phyloP scores from a whole-genome alignment of 2,888 invertebrate genomes.

The Amphipyra berbera region DNA sequence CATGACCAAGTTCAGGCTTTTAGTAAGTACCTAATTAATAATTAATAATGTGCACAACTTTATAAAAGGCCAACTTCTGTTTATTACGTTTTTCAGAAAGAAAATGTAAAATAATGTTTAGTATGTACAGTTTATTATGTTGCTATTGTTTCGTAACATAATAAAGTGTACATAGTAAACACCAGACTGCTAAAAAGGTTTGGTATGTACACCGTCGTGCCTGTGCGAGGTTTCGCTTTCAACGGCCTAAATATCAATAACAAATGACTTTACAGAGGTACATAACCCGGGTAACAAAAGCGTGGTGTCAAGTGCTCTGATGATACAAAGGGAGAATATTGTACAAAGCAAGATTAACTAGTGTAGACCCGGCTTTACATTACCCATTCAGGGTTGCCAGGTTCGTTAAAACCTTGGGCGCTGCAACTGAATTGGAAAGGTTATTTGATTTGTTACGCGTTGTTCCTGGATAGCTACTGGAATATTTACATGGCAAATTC shows the following conservation, averaged over 20 bases:
- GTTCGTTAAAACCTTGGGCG: slow-evolving; percentile 44
- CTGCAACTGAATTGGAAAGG: slow-evolving; percentile 39
- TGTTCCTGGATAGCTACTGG: slow-evolving; percentile 5
- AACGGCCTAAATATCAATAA: slow-evolving; percentile 53
- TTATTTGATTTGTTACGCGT: slow-evolving; percentile 42
- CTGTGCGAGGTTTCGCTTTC: slow-evolving; percentile 35
- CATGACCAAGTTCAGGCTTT: no score
- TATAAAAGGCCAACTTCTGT: neutral
- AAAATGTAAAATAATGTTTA: slow-evolving; percentile 4
- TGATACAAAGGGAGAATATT: slow-evolving; percentile 56
- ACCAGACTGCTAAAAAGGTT: slow-evolving; percentile 23
- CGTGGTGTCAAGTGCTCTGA: slow-evolving; percentile 54
- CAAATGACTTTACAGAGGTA: slow-evolving; percentile 52
- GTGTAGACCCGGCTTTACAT: slow-evolving; percentile 57
- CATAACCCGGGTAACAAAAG: slow-evolving; percentile 49
- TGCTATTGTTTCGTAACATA: neutral
- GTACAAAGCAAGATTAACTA: slow-evolving; percentile 62
- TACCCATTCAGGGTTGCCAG: slow-evolving; percentile 44
- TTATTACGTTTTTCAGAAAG: neutral
- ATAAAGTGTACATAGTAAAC: slow-evolving; percentile 7
- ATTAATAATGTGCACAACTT: no score
- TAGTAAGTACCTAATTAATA: no score
- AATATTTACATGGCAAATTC: slow-evolving; percentile 1
- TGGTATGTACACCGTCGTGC: slow-evolving; percentile 7
- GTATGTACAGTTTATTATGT: slow-evolving; percentile 1